Conservation (phyloP, 2,797 vertebrate species). For the Aselliscus stoliczkanus region DNA sequence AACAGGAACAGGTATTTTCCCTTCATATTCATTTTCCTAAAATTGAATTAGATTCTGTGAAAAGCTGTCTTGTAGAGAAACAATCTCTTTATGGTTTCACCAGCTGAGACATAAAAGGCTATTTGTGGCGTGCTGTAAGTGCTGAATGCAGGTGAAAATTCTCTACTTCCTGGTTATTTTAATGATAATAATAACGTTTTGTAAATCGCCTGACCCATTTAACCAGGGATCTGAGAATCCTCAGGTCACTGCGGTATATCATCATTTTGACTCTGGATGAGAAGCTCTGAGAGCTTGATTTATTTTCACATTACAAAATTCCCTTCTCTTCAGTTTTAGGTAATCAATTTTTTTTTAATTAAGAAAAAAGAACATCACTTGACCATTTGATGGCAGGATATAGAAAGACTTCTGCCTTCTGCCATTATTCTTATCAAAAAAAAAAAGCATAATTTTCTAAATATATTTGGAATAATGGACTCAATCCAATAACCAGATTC, state of each 20-base stretch:
- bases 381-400: neutral
- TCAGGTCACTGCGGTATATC: neutral
- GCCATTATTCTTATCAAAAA: slow-evolving; percentile 39
- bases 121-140: slow-evolving; percentile 40
- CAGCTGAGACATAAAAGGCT: slow-evolving; percentile 48
- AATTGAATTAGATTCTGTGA: slow-evolving; percentile 37
- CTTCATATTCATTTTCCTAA: slow-evolving; percentile 53
- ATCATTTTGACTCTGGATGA: neutral
- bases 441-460: slow-evolving; percentile 22
- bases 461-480: slow-evolving; percentile 19
- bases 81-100: slow-evolving; percentile 52
- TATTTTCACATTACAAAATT: slow-evolving; percentile 27
- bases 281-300: neutral
- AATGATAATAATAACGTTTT: slow-evolving; percentile 47
- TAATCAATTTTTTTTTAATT: neutral
- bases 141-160: slow-evolving; percentile 45
- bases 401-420: neutral
- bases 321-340: neutral
- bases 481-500: neutral
- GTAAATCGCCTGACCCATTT: slow-evolving; percentile 37
- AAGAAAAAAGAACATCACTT: neutral
- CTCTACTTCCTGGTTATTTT: slow-evolving; percentile 48
- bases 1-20: slow-evolving; percentile 46
- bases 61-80: slow-evolving; percentile 63
- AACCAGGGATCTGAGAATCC: neutral